Base-by-base conservation (phyloP, 2,113 vertebrate species). In the Ammodytes marinus region DNA sequence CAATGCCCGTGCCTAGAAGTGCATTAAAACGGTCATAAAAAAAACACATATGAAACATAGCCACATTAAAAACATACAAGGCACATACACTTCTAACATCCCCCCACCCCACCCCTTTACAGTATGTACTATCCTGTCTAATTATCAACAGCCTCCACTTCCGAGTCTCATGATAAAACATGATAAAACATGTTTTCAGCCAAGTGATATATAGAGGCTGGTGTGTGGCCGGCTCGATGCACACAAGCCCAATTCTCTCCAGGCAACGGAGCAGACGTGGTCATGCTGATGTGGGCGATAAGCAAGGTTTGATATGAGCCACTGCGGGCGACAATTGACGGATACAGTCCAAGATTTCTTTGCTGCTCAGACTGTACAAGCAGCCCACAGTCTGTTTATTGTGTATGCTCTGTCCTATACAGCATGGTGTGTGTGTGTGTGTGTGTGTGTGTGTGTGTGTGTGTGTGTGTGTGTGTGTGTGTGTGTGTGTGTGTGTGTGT, bases 211-310 rank as follows among this genome's bases (percentile, higher is more conserved):
- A 27, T 27, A 27, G 27, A 27, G 13, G 39, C 46, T 15, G 14
- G 6, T 3, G 2, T 9, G 2, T 2, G 11, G 45, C 27, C 13
- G 52, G 57, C 42, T 79, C 19, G 6, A 6, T 55, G 53, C 53
- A 13, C 0, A 8, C 19, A 42, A 46, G 35, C 6, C 39, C 27
- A 27, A 27, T 39, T 39, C 40, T 53, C 76, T 57, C n/a, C 50
- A 12, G 63, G 63, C 55, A 11, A 5, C 17, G 8, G 7, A 58
- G 15, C 35, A 53, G 19, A 57, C 9, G 1, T 47, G 13, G 77
- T 45, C 0, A 11, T 27, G 4, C 68, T 59, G 54, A 82, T 69
- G 80, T 88, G 86, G 86, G 83, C 80, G 80, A 74, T 68, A 61
- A 49, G 53, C 80, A 67, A 58, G 77, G 73, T 49, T 74, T 65